A percentile compares a stretch with the other conserved stretches of the same genome.
Evolutionary conservation across 2,888 invertebrate species (phyloP).

Genomic region (Bimastos eiseni): DNA sequence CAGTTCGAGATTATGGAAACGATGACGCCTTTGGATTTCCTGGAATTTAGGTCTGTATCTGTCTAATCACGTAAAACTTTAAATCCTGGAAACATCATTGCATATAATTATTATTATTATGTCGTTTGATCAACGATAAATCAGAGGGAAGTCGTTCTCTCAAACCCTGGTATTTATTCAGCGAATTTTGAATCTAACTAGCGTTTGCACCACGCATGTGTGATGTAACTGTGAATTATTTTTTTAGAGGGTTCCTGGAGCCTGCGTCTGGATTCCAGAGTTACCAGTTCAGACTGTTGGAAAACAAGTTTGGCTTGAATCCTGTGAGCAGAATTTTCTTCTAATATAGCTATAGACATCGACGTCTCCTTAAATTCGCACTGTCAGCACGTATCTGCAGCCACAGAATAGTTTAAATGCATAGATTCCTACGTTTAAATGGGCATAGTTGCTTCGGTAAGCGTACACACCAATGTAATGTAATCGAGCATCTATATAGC

Average conservation of each 20-base stretch:
- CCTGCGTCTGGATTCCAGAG: constrained; percentile 98
- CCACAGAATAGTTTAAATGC: too few species aligned
- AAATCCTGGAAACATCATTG: neutral
- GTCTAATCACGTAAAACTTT: neutral
- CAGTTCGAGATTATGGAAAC: constrained; percentile 97
- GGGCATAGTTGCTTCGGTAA: too few species aligned
- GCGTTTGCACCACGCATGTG: neutral
- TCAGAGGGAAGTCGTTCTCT: too few species aligned
- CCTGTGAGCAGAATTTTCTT: constrained; percentile 60
- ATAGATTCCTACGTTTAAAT: too few species aligned
- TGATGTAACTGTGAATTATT: neutral
- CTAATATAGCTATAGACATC: neutral
- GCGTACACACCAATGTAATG: too few species aligned
- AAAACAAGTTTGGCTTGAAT: constrained; percentile 81
- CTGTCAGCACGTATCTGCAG: neutral
- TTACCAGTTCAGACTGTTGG: constrained; percentile 87
- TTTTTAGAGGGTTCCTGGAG: constrained; percentile 76
- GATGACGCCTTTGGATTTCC: constrained; percentile 97
- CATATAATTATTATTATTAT: too few species aligned
- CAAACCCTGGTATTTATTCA: too few species aligned
- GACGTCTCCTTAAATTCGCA: neutral
- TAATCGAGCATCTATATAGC: too few species aligned
- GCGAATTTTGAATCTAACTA: too few species aligned
- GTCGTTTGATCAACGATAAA: too few species aligned
- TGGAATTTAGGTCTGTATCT: constrained; percentile 76